Evolutionary conservation across 2,888 invertebrate genomes (phyloP).

Genomic region (Eilema griseolum): DNA sequence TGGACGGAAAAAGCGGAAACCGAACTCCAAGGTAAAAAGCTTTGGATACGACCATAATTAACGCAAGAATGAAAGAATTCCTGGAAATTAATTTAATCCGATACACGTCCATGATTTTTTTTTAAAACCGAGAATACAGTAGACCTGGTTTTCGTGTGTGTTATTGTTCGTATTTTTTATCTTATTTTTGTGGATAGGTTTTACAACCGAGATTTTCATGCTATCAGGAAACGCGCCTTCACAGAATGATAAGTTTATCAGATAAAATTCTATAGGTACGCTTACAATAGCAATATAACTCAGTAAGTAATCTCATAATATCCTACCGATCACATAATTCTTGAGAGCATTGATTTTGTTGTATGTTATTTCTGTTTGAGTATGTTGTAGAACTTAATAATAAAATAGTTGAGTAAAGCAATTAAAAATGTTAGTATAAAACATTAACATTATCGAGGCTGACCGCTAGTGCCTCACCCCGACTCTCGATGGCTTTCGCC

Average conservation of each 20-base stretch:
- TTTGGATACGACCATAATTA: too few relatives aligned
- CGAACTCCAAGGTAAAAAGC: too few relatives aligned
- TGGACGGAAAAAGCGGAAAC: too few relatives aligned
- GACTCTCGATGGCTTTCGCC: too few relatives aligned
- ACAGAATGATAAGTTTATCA: conserved; percentile 6
- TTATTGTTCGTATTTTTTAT: neutral
- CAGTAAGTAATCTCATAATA: neutral
- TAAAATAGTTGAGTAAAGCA: neutral
- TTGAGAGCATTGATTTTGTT: conserved; percentile 1
- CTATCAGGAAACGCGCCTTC: conserved; percentile 7
- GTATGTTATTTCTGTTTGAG: neutral
- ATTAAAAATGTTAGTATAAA: too few relatives aligned
- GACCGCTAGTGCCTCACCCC: too few relatives aligned
- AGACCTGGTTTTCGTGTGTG: too few relatives aligned
- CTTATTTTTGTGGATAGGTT: neutral
- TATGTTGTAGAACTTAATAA: neutral
- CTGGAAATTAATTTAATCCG: neutral
- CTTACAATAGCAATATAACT: neutral
- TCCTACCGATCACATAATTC: neutral
- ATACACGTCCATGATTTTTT: neutral
- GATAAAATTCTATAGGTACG: neutral
- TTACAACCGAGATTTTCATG: conserved; percentile 6
- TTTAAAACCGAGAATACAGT: neutral
- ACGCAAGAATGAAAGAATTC: too few relatives aligned
- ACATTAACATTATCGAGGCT: too few relatives aligned